Evolutionary conservation across 1,140 invertebrate genomes (phyloP).

Genomic region (Acromyrmex charruanus): DNA sequence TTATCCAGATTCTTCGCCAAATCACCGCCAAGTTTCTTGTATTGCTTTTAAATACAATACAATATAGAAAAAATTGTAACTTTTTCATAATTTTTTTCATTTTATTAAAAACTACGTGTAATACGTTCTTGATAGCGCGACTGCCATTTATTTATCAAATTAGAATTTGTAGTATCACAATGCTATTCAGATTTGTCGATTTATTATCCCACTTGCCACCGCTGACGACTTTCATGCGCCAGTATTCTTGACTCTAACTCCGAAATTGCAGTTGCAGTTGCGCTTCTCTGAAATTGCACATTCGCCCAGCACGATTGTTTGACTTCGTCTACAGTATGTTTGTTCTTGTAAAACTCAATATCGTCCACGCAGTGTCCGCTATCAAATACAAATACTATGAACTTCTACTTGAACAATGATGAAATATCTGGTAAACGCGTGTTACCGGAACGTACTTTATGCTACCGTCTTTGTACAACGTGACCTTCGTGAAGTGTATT

Average conservation of each 20-base stretch:
- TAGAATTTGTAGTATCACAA: not conserved
- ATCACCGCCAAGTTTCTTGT: too few relatives aligned
- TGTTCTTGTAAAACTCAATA: constrained; percentile 69
- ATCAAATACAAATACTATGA: constrained; percentile 67
- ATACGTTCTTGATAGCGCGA: not conserved
- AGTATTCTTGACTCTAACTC: constrained; percentile 55
- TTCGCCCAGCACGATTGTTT: constrained; percentile 63
- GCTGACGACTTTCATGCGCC: constrained; percentile 24
- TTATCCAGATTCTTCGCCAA: too few relatives aligned
- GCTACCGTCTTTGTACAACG: constrained; percentile 35
- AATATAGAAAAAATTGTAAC: too few relatives aligned
- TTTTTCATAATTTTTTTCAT: too few relatives aligned
- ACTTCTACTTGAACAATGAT: constrained; percentile 53
- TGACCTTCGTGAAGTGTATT: constrained; percentile 32
- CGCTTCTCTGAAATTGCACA: constrained; percentile 56
- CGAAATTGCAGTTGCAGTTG: constrained; percentile 55
- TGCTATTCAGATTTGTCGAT: constrained; percentile 1
- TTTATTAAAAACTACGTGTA: too few relatives aligned
- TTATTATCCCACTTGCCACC: constrained; percentile 14
- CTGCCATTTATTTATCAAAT: not conserved
- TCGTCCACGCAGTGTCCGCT: constrained; percentile 48
- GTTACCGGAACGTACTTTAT: constrained; percentile 29
- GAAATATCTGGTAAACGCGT: constrained; percentile 59
- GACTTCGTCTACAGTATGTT: constrained; percentile 57
- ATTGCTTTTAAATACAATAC: too few relatives aligned